A percentile compares a stretch with the other conserved stretches of the same genome.
phyloP scores from a whole-genome alignment of 2,113 vertebrate species.

The Tyto alba region DNA sequence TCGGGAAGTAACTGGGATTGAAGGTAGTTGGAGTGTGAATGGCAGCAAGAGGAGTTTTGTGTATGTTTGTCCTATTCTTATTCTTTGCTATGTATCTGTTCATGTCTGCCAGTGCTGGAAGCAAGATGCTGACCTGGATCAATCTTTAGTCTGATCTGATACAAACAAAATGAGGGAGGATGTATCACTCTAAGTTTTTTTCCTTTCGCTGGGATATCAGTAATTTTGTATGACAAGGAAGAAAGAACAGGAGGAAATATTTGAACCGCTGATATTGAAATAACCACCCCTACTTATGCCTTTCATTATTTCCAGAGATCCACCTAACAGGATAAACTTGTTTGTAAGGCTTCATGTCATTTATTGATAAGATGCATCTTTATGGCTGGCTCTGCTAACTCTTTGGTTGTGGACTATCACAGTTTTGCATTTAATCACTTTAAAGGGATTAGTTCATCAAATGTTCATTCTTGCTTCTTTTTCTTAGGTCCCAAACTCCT shows the following conservation, averaged over 20 bases:
- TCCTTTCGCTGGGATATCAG: neutral
- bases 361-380: neutral
- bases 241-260: neutral
- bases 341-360: neutral
- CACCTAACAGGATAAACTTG: neutral
- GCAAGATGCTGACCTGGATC: neutral
- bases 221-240: neutral
- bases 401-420: neutral
- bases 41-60: neutral
- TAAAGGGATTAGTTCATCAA: neutral
- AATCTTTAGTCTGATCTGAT: neutral
- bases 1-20: neutral
- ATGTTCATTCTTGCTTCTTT: neutral
- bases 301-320: neutral
- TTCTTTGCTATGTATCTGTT: neutral
- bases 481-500: neutral
- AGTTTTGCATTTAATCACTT: neutral
- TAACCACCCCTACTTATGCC: neutral
- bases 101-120: neutral
- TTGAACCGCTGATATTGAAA: neutral
- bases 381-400: neutral
- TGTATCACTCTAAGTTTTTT: neutral
- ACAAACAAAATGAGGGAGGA: neutral
- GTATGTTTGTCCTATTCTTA: neutral
- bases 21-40: neutral